Evolutionary conservation across 2,888 invertebrate genomes (phyloP).

Genomic region (Apotomis turbidana): DNA sequence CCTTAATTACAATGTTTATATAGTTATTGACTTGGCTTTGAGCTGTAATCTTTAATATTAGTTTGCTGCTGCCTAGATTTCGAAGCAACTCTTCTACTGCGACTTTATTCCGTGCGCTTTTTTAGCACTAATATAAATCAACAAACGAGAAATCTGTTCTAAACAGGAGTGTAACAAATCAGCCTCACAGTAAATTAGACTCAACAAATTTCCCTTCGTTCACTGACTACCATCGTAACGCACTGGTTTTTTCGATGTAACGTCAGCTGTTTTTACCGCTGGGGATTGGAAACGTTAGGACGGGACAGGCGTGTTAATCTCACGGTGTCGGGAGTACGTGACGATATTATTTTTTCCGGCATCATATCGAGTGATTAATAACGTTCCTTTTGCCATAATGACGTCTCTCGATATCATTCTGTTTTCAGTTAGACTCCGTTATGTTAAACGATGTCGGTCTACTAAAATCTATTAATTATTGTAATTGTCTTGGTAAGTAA

Average conservation of each 20-base stretch:
- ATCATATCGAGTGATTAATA: slow-evolving; percentile 80
- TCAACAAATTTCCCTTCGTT: slow-evolving; percentile 35
- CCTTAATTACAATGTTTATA: no score
- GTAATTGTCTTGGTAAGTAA: slow-evolving; percentile 30
- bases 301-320: slow-evolving; percentile 77
- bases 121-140: neutral
- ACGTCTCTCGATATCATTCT: slow-evolving; percentile 63
- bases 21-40: no score
- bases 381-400: slow-evolving; percentile 71
- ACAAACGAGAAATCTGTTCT: neutral
- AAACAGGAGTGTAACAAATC: slow-evolving; percentile 21
- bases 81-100: no score
- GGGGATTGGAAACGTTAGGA: slow-evolving; percentile 44
- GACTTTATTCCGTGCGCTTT: neutral
- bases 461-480: slow-evolving; percentile 54
- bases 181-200: slow-evolving; percentile 35
- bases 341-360: slow-evolving; percentile 79
- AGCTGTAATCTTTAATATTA: no score
- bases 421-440: slow-evolving; percentile 50
- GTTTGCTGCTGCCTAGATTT: no score
- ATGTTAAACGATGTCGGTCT: slow-evolving; percentile 58
- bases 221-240: slow-evolving; percentile 33
- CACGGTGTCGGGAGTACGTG: slow-evolving; percentile 78
- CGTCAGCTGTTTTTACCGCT: slow-evolving; percentile 39
- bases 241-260: slow-evolving; percentile 36